Evolutionary conservation across 1,140 invertebrate genomes (phyloP).

Genomic region (Dendrolimus punctatus): DNA sequence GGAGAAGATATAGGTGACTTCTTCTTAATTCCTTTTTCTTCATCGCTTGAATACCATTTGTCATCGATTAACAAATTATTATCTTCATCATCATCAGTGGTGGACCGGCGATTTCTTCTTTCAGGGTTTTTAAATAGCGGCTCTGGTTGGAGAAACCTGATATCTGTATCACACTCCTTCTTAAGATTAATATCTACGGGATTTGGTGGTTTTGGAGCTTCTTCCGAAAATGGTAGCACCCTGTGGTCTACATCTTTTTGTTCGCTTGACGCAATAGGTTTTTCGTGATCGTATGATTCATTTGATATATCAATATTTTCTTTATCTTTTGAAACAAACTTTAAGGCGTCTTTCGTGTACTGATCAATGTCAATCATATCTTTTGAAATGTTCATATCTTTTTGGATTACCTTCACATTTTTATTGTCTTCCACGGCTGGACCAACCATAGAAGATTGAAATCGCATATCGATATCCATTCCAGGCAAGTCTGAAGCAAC

Average conservation of each 20-base stretch:
- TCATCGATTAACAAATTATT: conserved; percentile 75
- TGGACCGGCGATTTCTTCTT: conserved; percentile 58
- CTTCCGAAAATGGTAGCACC: conserved; percentile 61
- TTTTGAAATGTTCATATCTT: conserved; percentile 39
- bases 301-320: conserved; percentile 62
- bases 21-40: conserved; percentile 71
- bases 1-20: conserved; percentile 52
- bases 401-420: conserved; percentile 20
- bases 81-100: conserved; percentile 71
- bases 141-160: conserved; percentile 57
- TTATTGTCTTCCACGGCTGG: conserved; percentile 29
- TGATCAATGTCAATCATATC: conserved; percentile 69
- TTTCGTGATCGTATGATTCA: conserved; percentile 47
- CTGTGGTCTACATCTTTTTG: conserved; percentile 70
- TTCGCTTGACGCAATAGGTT: conserved; percentile 39
- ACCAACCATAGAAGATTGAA: conserved; percentile 37
- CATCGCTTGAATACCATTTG: conserved; percentile 86
- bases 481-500: conserved; percentile 43
- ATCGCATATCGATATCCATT: conserved; percentile 72
- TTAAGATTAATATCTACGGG: conserved; percentile 45
- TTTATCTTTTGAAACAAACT: conserved; percentile 65
- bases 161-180: conserved; percentile 69
- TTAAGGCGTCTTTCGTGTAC: conserved; percentile 70
- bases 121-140: conserved; percentile 60
- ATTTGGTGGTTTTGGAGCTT: conserved; percentile 29